Conservation (phyloP, 2,888 invertebrate species). For the Cecidostiba fungosa region DNA sequence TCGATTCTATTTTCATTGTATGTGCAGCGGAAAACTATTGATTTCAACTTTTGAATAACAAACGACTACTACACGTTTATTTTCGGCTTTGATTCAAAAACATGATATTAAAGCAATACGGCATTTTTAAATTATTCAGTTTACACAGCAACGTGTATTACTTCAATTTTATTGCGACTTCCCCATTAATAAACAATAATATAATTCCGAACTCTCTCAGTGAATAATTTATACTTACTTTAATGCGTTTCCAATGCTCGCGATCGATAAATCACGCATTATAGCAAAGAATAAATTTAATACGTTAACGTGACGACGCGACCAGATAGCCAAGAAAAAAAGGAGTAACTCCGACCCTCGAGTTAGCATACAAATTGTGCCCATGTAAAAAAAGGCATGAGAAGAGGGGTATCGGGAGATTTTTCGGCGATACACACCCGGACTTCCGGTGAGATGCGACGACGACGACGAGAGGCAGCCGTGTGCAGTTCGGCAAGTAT, state of each 20-base stretch:
- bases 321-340: slow-evolving; percentile 39
- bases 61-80: not conserved
- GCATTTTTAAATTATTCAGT: not conserved
- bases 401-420: slow-evolving; percentile 42
- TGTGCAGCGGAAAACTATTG: not conserved
- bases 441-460: slow-evolving; percentile 56
- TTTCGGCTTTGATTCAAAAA: not conserved
- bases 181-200: not conserved
- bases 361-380: slow-evolving; percentile 60
- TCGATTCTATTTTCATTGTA: not conserved
- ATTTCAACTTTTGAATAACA: not conserved
- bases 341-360: not conserved
- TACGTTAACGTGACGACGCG: slow-evolving; percentile 51
- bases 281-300: slow-evolving; percentile 42
- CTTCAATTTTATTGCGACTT: no score
- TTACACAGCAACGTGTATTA: not conserved
- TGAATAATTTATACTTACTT: not conserved
- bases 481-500: slow-evolving; percentile 46
- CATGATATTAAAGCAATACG: not conserved
- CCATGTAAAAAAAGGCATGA: slow-evolving; percentile 6
- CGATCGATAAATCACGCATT: slow-evolving; percentile 23
- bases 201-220: not conserved
- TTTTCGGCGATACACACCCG: slow-evolving; percentile 55
- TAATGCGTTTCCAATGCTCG: not conserved
- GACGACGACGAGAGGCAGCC: slow-evolving; percentile 46